These are phyloP conservation scores for Apomyelois bistriatella DNA, from an alignment of 2,888 invertebrate genomes.

Conservation along the genomic window DNA sequence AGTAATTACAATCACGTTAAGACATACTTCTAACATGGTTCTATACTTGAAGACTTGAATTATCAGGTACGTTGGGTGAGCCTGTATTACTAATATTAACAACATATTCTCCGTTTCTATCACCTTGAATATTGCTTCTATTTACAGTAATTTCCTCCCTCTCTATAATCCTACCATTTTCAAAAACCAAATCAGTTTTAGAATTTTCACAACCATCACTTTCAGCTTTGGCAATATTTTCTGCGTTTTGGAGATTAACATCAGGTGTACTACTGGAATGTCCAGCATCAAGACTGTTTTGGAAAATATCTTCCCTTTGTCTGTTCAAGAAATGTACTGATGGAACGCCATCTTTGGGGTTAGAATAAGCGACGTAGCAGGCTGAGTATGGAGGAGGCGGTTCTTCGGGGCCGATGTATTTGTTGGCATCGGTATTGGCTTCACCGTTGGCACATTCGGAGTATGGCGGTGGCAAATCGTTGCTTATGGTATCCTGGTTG, in stretches of 20 bases:
- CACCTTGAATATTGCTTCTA: neutral
- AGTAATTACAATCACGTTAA: neutral
- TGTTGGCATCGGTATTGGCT: constrained; percentile 11
- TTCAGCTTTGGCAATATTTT: neutral
- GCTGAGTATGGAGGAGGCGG: constrained; percentile 63
- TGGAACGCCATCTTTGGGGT: constrained; percentile 39
- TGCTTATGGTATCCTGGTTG: constrained; percentile 17
- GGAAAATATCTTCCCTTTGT: constrained; percentile 20
- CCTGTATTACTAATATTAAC: neutral
- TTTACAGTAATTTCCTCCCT: constrained; percentile 11
- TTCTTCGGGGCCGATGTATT: constrained; percentile 33
- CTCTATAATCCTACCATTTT: constrained; percentile 30
- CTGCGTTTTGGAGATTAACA: neutral
- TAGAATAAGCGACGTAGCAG: constrained; percentile 43
- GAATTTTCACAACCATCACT: neutral
- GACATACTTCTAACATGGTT: neutral
- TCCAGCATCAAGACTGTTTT: constrained; percentile 9
- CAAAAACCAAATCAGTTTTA: constrained; percentile 13
- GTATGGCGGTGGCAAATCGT: constrained; percentile 56
- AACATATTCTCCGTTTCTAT: neutral
- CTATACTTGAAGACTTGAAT: neutral
- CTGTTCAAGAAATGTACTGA: constrained; percentile 36
- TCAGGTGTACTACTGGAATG: constrained; percentile 10
- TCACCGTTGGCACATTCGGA: constrained; percentile 35
- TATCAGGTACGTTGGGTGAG: constrained; percentile 1